These are phyloP conservation scores for Hemicordylus capensis DNA, from an alignment of 2,113 vertebrate species.

Conservation along the genomic window DNA sequence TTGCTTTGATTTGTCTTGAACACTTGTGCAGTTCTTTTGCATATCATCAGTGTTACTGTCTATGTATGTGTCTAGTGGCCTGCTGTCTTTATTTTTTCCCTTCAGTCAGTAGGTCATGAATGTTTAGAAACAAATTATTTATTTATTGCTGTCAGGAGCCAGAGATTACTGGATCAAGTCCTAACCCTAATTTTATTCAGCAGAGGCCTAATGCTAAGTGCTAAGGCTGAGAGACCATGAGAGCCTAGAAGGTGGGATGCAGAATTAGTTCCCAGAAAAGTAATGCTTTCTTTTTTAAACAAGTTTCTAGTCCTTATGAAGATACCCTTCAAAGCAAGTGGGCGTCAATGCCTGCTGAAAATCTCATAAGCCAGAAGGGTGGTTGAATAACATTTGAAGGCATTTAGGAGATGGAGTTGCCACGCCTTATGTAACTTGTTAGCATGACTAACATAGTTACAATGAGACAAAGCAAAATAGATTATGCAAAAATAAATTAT, in stretches of 20 bases:
- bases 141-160: constrained; percentile 18
- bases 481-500: background rate
- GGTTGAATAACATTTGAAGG: background rate
- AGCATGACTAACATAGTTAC: background rate
- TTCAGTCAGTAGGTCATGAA: constrained; percentile 9
- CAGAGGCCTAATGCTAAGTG: background rate
- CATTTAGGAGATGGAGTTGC: background rate
- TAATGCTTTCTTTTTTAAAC: background rate
- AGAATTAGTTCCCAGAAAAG: background rate
- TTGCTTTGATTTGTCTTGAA: constrained; percentile 48
- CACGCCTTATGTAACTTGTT: background rate
- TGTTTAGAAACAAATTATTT: constrained; percentile 25
- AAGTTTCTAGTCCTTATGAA: background rate
- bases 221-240: too few species aligned
- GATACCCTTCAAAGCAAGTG: background rate
- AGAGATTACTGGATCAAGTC: background rate
- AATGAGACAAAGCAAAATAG: background rate
- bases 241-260: background rate
- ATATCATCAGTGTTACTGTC: constrained; percentile 28
- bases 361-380: background rate
- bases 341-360: background rate
- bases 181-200: background rate
- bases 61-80: constrained; percentile 20
- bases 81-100: constrained; percentile 4
- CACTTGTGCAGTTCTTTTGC: constrained; percentile 49